These are phyloP conservation scores for Fundulus diaphanus DNA, from an alignment of 2,797 vertebrate species.

Conservation along the genomic window DNA sequence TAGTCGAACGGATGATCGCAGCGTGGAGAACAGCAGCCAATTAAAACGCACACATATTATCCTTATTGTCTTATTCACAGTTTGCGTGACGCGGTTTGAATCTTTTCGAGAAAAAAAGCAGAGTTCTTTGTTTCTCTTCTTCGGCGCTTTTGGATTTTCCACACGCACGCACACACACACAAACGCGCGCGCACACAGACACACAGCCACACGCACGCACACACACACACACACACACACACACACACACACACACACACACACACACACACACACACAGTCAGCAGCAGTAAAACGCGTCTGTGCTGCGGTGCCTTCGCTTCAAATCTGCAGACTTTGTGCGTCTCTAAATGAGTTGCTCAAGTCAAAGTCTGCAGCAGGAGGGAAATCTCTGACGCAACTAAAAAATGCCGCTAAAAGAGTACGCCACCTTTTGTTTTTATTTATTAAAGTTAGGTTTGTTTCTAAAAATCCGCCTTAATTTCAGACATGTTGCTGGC, in stretches of 20 bases:
- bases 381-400: background rate
- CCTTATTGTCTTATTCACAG: constrained; percentile 70
- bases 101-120: constrained; percentile 50
- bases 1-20: constrained; percentile 56
- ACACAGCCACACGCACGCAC: background rate
- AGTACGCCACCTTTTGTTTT: background rate
- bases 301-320: background rate
- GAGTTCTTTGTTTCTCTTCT: constrained; percentile 6
- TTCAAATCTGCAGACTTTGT: background rate
- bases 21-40: constrained; percentile 44
- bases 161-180: background rate
- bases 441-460: too few species aligned
- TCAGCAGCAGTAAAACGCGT: background rate
- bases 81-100: constrained; percentile 28
- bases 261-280: background rate
- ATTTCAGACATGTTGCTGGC: background rate
- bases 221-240: background rate
- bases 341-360: background rate
- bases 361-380: too few species aligned
- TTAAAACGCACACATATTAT: constrained; percentile 63
- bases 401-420: background rate
- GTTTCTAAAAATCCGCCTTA: background rate
- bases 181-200: too few species aligned
- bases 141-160: background rate
- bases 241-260: background rate